Evolutionary conservation across 2,113 vertebrate species (phyloP).

Genomic region (Oncorhynchus kisutch): DNA sequence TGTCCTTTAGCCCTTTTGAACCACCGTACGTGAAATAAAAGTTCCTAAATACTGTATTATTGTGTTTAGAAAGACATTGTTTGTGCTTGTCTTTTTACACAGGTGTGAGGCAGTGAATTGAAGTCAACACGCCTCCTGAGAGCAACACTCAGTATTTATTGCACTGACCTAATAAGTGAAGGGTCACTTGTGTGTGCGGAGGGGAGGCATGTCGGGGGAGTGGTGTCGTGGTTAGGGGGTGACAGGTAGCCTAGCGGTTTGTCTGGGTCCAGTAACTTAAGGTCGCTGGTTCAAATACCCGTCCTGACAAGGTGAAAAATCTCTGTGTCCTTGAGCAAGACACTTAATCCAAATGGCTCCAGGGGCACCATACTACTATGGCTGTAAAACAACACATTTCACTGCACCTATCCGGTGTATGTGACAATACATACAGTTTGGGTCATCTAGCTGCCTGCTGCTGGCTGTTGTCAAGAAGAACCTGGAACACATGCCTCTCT

Average conservation of each 20-base stretch:
- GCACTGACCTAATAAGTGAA: constrained; percentile 50
- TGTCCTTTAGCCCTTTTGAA: constrained; percentile 31
- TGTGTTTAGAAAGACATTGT: neutral
- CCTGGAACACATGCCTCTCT: constrained; percentile 57
- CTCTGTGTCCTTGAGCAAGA: no score
- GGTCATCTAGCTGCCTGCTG: constrained; percentile 26
- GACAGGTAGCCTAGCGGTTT: neutral
- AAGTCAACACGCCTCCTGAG: constrained; percentile 46
- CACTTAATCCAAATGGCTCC: no score
- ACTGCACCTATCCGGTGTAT: no score
- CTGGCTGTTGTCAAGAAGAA: constrained; percentile 11
- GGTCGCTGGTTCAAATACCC: no score
- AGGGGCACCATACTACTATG: no score
- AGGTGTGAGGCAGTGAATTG: constrained; percentile 56
- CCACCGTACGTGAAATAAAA: neutral
- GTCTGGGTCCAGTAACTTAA: no score
- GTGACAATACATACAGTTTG: neutral
- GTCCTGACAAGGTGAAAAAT: no score
- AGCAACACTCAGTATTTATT: constrained; percentile 56
- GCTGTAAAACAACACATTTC: no score
- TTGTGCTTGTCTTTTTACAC: constrained; percentile 52
- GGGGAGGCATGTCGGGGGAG: neutral
- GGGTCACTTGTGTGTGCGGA: constrained; percentile 44
- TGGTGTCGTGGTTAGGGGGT: neutral
- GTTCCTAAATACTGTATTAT: neutral